Evolutionary conservation across 2,888 invertebrate species (phyloP).

Genomic region (Teleiodes luculella): DNA sequence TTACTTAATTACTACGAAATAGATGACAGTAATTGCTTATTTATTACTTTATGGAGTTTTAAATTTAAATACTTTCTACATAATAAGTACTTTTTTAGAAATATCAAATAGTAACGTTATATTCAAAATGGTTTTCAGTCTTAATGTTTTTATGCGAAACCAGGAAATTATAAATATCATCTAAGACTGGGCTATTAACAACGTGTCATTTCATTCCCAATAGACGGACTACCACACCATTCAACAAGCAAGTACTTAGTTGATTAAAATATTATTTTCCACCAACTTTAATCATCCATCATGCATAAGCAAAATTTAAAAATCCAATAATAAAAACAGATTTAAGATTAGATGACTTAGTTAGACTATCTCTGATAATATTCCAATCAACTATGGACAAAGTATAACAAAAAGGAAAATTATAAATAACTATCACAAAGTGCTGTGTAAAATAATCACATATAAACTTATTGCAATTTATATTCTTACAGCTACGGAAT

Average conservation of each 20-base stretch:
- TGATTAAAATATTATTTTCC: too few species aligned
- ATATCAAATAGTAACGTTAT: slow-evolving; percentile 44
- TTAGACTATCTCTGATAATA: not conserved
- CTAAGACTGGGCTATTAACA: too few species aligned
- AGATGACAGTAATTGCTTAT: slow-evolving; percentile 7
- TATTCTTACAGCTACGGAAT: slow-evolving; percentile 49
- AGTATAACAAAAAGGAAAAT: slow-evolving; percentile 16
- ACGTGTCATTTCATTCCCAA: too few species aligned
- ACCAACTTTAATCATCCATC: too few species aligned
- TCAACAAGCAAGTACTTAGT: too few species aligned
- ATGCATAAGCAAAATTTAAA: too few species aligned
- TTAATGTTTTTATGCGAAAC: slow-evolving; percentile 46
- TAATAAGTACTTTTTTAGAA: slow-evolving; percentile 60
- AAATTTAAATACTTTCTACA: slow-evolving; percentile 21
- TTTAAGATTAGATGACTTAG: too few species aligned
- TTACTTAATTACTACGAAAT: too few species aligned
- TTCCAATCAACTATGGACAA: slow-evolving; percentile 1
- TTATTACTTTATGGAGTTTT: slow-evolving; percentile 1
- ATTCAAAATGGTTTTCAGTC: slow-evolving; percentile 54
- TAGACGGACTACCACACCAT: too few species aligned
- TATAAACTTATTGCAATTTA: slow-evolving; percentile 49
- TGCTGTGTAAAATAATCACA: too few species aligned
- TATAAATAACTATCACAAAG: slow-evolving; percentile 48
- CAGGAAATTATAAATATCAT: not conserved
- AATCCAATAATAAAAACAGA: too few species aligned